Evolutionary conservation across 2,113 vertebrate species (phyloP), one percentile per base, ranked within the genome.

Genomic region (Cheilinus undulatus): DNA sequence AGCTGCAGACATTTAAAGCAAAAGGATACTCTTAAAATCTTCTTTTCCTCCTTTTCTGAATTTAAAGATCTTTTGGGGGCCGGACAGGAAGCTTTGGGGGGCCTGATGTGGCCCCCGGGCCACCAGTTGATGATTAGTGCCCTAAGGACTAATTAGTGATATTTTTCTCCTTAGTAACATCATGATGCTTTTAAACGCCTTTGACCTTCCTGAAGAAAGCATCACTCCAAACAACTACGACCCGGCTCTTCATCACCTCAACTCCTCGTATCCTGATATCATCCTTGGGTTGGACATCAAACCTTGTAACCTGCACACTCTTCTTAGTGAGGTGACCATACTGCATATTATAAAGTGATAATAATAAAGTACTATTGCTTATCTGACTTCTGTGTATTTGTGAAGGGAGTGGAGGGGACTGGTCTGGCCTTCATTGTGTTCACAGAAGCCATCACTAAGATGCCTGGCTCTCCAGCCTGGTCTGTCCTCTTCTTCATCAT

Each of bases 351-450:
- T 34, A 34, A 30, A 7, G 32, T 34, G 32, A 34, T 10, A 11
- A 34, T 11, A 34, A 11, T 11, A 2, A 2, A 9, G 32, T 32
- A 32, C 32, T 32, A 34, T 10, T 34, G 32, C n/a, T 34, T 12
- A 14, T 4, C 14, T 12, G 12, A 5, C 15, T 42, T 42, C 1
- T 69, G 32, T 57, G 20, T 13, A 73, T 58, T 60, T 30, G 6
- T 32, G 5, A 88, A 97, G 96, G 96, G 96, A 26, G 96, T 95
- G 61, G 96, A 97, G 88, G 97, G 96, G 91, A 96, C 95, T 0
- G 97, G 97, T 52, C 77, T 98, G 61, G 97, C 96, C 48, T 98
- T 98, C 82, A 97, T 98, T 46, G 94, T 97, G 62, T 98, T 98
- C 89, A 97, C 97, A 0, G 97, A 98, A 77, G 97, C 97, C 61